phyloP scores from a whole-genome alignment of 2,797 vertebrate species.

The Vireo griseus region DNA sequence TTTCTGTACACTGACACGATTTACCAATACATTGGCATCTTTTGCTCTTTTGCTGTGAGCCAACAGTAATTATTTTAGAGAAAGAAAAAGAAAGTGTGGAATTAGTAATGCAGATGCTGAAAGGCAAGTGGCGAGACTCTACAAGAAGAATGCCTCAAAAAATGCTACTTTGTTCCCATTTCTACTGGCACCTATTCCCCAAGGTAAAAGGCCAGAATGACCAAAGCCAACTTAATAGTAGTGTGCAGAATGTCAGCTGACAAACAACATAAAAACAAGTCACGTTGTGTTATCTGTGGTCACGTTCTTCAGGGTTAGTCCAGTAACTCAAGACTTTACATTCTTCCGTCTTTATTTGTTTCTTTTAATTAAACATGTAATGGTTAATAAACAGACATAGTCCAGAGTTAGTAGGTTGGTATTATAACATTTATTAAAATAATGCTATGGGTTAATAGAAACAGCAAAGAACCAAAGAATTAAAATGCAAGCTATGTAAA shows the following conservation, averaged over 20 bases:
- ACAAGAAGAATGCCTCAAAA: slow-evolving; percentile 60
- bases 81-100: slow-evolving; percentile 72
- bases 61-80: slow-evolving; percentile 71
- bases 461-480: slow-evolving; percentile 87
- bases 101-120: slow-evolving; percentile 78
- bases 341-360: slow-evolving; percentile 74
- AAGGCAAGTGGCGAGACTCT: slow-evolving; percentile 72
- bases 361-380: slow-evolving; percentile 78
- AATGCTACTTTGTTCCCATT: slow-evolving; percentile 66
- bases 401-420: slow-evolving; percentile 86
- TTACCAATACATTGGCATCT: slow-evolving; percentile 34
- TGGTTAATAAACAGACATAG: slow-evolving; percentile 85
- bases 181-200: slow-evolving; percentile 56
- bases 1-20: slow-evolving; percentile 24
- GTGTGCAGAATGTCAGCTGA: slow-evolving; percentile 75
- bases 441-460: slow-evolving; percentile 88
- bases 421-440: slow-evolving; percentile 92
- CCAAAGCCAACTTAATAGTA: slow-evolving; percentile 68
- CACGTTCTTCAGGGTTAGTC: slow-evolving; percentile 79
- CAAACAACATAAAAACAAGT: slow-evolving; percentile 77
- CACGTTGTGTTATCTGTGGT: slow-evolving; percentile 78
- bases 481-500: slow-evolving; percentile 88
- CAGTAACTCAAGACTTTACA: slow-evolving; percentile 77
- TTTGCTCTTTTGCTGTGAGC: slow-evolving; percentile 62
- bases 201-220: slow-evolving; percentile 62